Evolutionary conservation across 2,113 vertebrate genomes (phyloP).

Genomic region (Lathamus discolor): DNA sequence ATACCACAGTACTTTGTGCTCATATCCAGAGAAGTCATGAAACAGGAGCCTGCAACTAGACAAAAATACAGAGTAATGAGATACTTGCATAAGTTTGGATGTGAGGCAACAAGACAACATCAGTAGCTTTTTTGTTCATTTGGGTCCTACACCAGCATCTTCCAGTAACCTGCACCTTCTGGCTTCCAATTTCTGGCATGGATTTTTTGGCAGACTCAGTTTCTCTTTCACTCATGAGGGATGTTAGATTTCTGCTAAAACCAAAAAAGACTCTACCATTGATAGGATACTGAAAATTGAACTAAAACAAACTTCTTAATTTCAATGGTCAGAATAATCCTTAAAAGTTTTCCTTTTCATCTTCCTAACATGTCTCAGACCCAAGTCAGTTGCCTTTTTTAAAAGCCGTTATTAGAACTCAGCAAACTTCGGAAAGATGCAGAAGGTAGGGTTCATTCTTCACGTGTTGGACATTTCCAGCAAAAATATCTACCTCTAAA

Average conservation of each 20-base stretch:
- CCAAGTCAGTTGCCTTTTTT: not conserved
- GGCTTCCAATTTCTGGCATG: not conserved
- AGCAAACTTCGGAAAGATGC: not conserved
- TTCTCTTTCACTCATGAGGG: not conserved
- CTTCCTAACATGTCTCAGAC: not conserved
- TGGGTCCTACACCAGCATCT: not conserved
- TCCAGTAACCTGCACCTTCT: slow-evolving; percentile 35
- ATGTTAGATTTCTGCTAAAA: not conserved
- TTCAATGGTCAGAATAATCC: not conserved
- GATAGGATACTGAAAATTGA: not conserved
- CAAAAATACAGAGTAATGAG: not conserved
- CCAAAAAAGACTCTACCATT: not conserved
- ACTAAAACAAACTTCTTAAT: not conserved
- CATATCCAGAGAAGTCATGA: not conserved
- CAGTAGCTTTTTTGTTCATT: not conserved
- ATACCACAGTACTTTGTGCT: not conserved
- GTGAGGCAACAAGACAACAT: not conserved
- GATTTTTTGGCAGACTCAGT: not conserved
- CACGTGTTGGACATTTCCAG: not conserved
- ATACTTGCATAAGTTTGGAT: not conserved
- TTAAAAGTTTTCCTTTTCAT: not conserved
- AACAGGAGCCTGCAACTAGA: not conserved
- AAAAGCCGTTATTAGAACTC: not conserved
- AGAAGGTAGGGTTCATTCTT: not conserved
- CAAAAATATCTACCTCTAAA: not conserved